Percentiles rank a stretch among this genome's conserved stretches.
These are phyloP conservation scores for Spinus pinus DNA, from an alignment of 2,797 vertebrate species.

Conservation along the genomic window DNA sequence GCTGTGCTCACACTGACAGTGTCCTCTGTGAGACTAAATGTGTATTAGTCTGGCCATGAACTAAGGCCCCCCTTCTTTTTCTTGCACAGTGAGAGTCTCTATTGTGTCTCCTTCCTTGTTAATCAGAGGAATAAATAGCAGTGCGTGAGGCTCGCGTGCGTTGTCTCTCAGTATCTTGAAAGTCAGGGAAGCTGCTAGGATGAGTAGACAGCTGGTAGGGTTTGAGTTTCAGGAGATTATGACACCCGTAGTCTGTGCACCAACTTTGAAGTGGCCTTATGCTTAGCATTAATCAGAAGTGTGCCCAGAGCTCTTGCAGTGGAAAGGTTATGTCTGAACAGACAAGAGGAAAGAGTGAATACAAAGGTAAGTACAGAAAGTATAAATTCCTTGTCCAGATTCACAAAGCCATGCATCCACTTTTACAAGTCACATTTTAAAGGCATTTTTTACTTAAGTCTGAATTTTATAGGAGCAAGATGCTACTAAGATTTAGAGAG, in stretches of 20 bases:
- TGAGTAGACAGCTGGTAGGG: neutral
- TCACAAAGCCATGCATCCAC: neutral
- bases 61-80: rapidly evolving
- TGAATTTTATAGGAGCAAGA: neutral
- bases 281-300: neutral
- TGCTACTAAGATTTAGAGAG: neutral
- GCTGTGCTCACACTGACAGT: neutral
- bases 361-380: neutral
- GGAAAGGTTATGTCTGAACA: neutral
- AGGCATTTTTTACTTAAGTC: neutral
- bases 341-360: neutral
- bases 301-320: neutral
- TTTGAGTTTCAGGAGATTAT: neutral
- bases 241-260: neutral
- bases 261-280: neutral
- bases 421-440: neutral
- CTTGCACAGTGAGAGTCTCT: neutral
- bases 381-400: neutral
- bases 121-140: neutral
- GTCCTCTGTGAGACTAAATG: neutral
- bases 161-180: neutral
- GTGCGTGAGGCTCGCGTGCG: rapidly evolving
- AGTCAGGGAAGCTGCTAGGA: neutral
- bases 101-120: neutral
- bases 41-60: neutral